Evolutionary conservation across 2,888 invertebrate species (phyloP), one percentile per base, ranked within the genome.

Genomic region (Torymus tubicola): DNA sequence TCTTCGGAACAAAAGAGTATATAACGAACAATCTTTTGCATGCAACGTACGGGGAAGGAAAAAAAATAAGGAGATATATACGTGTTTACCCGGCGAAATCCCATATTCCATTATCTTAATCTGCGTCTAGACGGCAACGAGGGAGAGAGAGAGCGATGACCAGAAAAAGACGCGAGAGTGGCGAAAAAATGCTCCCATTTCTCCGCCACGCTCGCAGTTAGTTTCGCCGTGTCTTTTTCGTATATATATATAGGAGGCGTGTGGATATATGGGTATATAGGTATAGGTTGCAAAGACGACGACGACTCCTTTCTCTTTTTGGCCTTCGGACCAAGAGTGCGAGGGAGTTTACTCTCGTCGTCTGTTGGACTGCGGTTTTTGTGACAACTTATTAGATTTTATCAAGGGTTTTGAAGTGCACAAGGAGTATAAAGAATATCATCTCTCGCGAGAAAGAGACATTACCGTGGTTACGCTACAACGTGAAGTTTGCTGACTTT

Each of bases 71-170:
- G 42, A 42, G 1, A 42, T 42, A 42, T 31, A 31, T 42, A 42
- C 52, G 61, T 70, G 16, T 24, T 50, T 21, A 60, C 31, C 14
- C 50, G 52, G 52, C 52, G 50, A 78, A 67, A 61, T 61, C 71
- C 72, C n/a, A n/a, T n/a, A 63, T 65, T 73, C 60, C 58, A 70
- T 73, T 78, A 77, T 78, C 77, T 77, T 69, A 77, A 77, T 81
- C 81, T 60, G 24, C 31, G 73, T 81, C 81, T 74, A 78, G 77
- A 74, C 81, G 24, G 24, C 14, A 5, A 1, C 1, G 61, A 24
- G 16, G 60, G 53, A 18, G 52, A n/a, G 13, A 52, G 16, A n/a
- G 70, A 12, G 5, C 24, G 55, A n/a, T 16, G 60, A 64, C 50
- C 71, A 76, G 61, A 80, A 76, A 80, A 65, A 80, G 55, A 71